These are phyloP conservation scores for Lucilia sericata DNA, from an alignment of 1,140 invertebrate species.

Conservation along the genomic window DNA sequence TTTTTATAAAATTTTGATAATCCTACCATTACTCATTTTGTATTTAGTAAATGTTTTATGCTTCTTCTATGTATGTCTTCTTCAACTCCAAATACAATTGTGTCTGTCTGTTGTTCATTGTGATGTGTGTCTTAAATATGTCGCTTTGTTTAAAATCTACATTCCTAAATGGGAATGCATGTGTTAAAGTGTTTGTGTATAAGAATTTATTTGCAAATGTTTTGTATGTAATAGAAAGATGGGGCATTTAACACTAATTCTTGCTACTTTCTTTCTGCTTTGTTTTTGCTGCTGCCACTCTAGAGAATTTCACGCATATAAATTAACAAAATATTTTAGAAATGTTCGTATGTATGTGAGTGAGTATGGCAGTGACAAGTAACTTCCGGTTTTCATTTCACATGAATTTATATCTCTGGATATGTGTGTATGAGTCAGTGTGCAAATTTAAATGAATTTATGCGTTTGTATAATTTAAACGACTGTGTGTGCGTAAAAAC, in stretches of 20 bases:
- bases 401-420: conserved; percentile 43
- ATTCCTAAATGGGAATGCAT: background rate
- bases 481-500: too few relatives aligned
- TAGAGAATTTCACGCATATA: conserved; percentile 48
- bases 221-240: background rate
- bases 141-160: background rate
- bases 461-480: too few relatives aligned
- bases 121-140: conserved; percentile 21
- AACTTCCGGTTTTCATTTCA: conserved; percentile 49
- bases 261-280: background rate
- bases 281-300: background rate
- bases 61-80: background rate
- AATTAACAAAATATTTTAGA: conserved; percentile 47
- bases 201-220: too few relatives aligned
- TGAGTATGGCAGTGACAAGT: conserved; percentile 42
- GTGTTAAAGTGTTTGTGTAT: too few relatives aligned
- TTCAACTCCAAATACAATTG: background rate
- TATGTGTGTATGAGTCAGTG: too few relatives aligned
- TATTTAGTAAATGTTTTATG: conserved; percentile 32
- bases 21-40: conserved; percentile 34
- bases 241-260: conserved; percentile 42
- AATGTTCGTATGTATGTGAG: conserved; percentile 34
- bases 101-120: background rate
- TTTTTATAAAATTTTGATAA: background rate
- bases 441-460: too few relatives aligned